Evolutionary conservation across 2,888 invertebrate genomes (phyloP), one percentile per base, ranked within the genome.

Genomic region (Acronicta alni): DNA sequence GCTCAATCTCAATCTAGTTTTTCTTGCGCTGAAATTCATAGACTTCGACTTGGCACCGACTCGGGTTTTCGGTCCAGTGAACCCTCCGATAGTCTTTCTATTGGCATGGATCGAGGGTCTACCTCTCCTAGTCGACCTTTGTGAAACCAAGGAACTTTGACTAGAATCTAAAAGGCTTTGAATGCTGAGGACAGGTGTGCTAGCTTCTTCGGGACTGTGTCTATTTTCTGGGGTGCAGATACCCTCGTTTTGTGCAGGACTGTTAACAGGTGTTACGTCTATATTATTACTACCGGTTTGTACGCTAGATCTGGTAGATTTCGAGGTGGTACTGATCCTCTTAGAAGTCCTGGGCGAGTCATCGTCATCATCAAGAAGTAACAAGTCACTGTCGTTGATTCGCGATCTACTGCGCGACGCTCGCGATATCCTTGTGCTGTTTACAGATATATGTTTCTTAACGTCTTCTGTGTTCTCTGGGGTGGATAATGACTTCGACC

Each of bases 181-280:
- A 10, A 93, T 92, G 62, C 82, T 89, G 0, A 93, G 71, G 1
- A 93, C 83, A 0, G 93, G 93, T 2, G 93, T 93, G 1, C 82
- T 83, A 1, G 80, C 80, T 38, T 86, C 89, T 37, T 82, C 81
- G 1, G 89, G 89, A 47, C 87, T 89, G 3, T 60, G 72, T 7
- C 74, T 69, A 35, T 88, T 86, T 38, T 89, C 89, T 0, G 93
- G 93, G 0, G 92, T 92, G 9, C 74, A 75, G 3, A 55, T 67
- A 0, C 91, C 91, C 9, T 77, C 73, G 3, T 62, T 51, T 3
- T 44, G 63, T 1, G 60, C 48, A 1, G 75, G 62, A 18, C 49
- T 64, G 0, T 41, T 43, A 1, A 35, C 18, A 4, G 60, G 39
- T 14, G 73, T 54, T 2, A 18, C 14, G 3, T 45, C 38, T 4